Conservation (phyloP, 2,113 vertebrate genomes). For the Syrmaticus mikado region DNA sequence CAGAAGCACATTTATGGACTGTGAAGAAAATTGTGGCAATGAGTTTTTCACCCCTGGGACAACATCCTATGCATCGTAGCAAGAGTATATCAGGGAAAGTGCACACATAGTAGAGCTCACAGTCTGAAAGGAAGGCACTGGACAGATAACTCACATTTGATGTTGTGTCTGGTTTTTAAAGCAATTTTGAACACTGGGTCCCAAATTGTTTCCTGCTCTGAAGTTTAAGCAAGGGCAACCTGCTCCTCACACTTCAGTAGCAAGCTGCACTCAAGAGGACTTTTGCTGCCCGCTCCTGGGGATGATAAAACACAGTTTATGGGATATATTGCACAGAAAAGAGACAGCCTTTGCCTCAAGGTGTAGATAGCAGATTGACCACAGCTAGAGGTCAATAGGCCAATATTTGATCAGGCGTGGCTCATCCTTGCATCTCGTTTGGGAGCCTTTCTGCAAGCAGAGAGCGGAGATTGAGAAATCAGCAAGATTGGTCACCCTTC, state of each 20-base stretch:
- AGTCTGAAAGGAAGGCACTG: not conserved
- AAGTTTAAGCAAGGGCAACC: not conserved
- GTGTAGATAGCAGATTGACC: not conserved
- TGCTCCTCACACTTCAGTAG: not conserved
- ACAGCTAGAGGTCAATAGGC: not conserved
- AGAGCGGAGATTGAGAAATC: not conserved
- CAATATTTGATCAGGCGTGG: accelerated
- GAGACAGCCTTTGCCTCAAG: not conserved
- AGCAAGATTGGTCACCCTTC: not conserved
- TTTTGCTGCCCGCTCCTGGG: not conserved
- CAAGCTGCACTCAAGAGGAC: not conserved
- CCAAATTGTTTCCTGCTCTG: not conserved
- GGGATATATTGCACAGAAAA: accelerated
- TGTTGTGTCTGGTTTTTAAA: not conserved
- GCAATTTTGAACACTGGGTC: not conserved
- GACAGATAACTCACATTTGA: not conserved
- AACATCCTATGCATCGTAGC: not conserved
- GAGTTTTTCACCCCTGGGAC: not conserved
- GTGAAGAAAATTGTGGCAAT: not conserved
- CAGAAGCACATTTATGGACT: not conserved
- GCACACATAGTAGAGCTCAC: not conserved
- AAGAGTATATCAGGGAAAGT: not conserved
- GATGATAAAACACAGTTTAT: not conserved
- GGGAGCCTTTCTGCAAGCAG: not conserved
- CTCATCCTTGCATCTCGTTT: not conserved